phyloP scores from a whole-genome alignment of 2,888 invertebrate species.

The Drosophila ustulata region DNA sequence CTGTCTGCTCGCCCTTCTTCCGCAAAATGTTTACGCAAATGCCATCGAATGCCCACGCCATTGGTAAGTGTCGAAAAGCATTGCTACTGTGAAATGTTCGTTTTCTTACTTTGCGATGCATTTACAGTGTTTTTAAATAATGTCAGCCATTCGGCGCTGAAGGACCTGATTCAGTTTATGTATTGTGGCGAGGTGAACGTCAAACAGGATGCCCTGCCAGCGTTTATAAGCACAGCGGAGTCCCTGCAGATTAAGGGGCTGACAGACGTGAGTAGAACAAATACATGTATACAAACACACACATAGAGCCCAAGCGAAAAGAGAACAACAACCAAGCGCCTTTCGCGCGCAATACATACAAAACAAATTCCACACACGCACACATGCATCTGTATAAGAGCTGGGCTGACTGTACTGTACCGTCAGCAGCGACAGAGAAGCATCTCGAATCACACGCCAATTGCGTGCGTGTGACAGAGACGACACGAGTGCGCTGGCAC shows the following conservation, averaged over 20 bases:
- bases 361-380: constrained; percentile 4
- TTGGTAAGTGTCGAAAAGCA: constrained; percentile 85
- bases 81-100: too few relatives aligned
- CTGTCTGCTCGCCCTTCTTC: constrained; percentile 91
- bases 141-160: constrained; percentile 89
- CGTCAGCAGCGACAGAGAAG: constrained; percentile 55
- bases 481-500: constrained; percentile 2
- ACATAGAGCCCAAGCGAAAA: constrained; percentile 29
- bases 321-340: constrained; percentile 44
- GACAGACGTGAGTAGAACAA: constrained; percentile 87
- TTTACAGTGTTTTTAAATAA: constrained; percentile 89
- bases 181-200: constrained; percentile 91
- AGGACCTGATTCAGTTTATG: constrained; percentile 90
- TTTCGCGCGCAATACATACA: constrained; percentile 40
- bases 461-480: constrained; percentile 32
- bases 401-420: constrained; percentile 75
- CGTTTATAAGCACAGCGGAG: constrained; percentile 90
- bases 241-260: constrained; percentile 90
- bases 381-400: constrained; percentile 64
- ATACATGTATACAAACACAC: constrained; percentile 25
- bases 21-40: constrained; percentile 90
- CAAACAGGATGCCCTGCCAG: constrained; percentile 90
- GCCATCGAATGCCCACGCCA: constrained; percentile 89
- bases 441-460: constrained; percentile 43
- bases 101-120: not conserved